phyloP scores from a whole-genome alignment of 1,140 invertebrate genomes.

The Belonocnema kinseyi region DNA sequence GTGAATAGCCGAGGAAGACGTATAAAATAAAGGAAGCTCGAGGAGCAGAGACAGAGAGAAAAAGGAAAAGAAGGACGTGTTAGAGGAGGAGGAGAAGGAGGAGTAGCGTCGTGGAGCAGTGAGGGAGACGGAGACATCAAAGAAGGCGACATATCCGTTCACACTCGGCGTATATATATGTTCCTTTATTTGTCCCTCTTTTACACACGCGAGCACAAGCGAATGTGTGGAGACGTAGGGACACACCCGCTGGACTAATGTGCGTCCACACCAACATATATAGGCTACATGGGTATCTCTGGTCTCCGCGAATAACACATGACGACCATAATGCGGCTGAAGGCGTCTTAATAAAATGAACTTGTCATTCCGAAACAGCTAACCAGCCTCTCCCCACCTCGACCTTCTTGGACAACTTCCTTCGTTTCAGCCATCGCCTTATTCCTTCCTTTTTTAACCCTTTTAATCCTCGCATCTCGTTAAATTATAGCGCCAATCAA shows the following conservation, averaged over 20 bases:
- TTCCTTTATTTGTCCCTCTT: conserved; percentile 54
- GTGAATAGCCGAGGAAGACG: conserved; percentile 42
- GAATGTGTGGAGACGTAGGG: conserved; percentile 12
- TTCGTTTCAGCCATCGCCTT: conserved; percentile 47
- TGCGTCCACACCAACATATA: conserved; percentile 23
- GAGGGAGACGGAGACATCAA: conserved; percentile 67
- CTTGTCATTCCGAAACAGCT: conserved; percentile 68
- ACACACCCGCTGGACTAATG: conserved; percentile 33
- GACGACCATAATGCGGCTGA: conserved; percentile 65
- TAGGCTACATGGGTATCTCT: conserved; percentile 46
- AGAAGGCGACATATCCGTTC: conserved; percentile 73
- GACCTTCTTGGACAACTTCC: conserved; percentile 37
- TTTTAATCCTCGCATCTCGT: conserved; percentile 62
- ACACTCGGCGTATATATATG: conserved; percentile 63
- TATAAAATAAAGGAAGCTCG: conserved; percentile 38
- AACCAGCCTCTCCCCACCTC: conserved; percentile 50
- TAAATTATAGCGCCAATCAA: conserved; percentile 68
- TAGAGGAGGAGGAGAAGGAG: conserved; percentile 30
- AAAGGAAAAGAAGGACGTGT: conserved; percentile 31
- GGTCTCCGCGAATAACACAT: conserved; percentile 63
- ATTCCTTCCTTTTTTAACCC: conserved; percentile 41
- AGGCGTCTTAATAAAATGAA: conserved; percentile 72
- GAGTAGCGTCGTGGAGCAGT: conserved; percentile 27
- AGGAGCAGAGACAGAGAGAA: conserved; percentile 35
- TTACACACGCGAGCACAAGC: conserved; percentile 20